Evolutionary conservation across 2,113 vertebrate species (phyloP).

Genomic region (Silurus meridionalis): DNA sequence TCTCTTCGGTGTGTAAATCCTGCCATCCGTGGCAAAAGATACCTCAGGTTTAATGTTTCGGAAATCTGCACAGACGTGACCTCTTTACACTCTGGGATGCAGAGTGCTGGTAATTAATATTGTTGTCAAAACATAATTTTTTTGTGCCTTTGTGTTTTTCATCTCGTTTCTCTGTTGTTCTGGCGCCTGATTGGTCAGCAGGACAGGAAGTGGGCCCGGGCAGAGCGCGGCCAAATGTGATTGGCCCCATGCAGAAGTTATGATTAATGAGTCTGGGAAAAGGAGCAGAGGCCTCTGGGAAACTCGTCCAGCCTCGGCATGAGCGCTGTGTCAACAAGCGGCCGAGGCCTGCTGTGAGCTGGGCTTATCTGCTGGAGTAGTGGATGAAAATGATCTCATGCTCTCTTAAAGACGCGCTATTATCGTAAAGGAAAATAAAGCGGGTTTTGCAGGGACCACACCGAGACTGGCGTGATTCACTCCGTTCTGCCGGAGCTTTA

Average conservation of each 20-base stretch:
- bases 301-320: slow-evolving; percentile 29
- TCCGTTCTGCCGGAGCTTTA: background rate
- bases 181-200: slow-evolving; percentile 28
- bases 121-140: slow-evolving; percentile 47
- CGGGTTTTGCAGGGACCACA: background rate
- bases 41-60: slow-evolving; percentile 71
- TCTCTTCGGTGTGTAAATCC: slow-evolving; percentile 57
- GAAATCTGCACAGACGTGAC: slow-evolving; percentile 61
- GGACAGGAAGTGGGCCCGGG: slow-evolving; percentile 47
- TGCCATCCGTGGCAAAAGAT: slow-evolving; percentile 62
- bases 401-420: background rate
- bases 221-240: slow-evolving; percentile 40
- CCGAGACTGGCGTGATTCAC: background rate
- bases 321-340: slow-evolving; percentile 49
- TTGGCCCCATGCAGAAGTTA: slow-evolving; percentile 52
- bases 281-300: slow-evolving; percentile 47
- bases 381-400: background rate
- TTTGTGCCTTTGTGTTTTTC: slow-evolving; percentile 27
- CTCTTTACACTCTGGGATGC: slow-evolving; percentile 46
- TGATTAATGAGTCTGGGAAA: slow-evolving; percentile 68
- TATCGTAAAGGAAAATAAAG: background rate
- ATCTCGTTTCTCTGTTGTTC: background rate
- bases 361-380: background rate
- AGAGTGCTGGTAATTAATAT: slow-evolving; percentile 59
- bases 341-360: background rate